Evolutionary conservation across 2,113 vertebrate genomes (phyloP).

Genomic region (cattle (Bos taurus)): DNA sequence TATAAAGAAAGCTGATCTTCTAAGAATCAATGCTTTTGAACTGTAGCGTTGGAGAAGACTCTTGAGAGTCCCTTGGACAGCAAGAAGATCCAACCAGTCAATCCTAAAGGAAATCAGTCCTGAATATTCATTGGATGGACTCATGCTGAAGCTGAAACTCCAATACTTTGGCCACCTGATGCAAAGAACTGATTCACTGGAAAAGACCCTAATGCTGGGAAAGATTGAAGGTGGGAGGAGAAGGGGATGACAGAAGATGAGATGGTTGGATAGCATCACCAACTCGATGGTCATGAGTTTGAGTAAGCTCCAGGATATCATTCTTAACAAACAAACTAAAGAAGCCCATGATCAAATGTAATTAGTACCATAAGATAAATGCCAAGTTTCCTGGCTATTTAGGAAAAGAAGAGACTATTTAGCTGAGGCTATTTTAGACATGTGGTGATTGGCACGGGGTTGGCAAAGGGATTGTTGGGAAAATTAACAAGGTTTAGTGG

Average conservation of each 20-base stretch:
- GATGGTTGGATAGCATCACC: neutral
- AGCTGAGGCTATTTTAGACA: neutral
- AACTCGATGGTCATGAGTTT: neutral
- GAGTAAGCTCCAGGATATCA: neutral
- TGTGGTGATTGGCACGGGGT: neutral
- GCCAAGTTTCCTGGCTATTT: neutral
- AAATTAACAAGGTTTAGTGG: neutral
- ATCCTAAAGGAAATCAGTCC: neutral
- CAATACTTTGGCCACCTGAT: neutral
- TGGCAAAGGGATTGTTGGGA: neutral
- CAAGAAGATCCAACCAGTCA: neutral
- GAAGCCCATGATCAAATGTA: neutral
- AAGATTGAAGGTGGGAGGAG: neutral
- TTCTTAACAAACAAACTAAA: neutral
- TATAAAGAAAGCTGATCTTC: neutral
- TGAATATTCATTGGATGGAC: neutral
- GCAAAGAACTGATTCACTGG: neutral
- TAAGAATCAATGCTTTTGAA: neutral
- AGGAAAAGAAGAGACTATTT: neutral
- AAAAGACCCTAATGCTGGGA: neutral
- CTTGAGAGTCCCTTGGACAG: neutral
- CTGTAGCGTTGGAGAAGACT: neutral
- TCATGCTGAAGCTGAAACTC: neutral
- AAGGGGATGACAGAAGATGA: neutral
- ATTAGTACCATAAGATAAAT: neutral